Percentiles rank a stretch among this genome's conserved stretches.
These are phyloP conservation scores for Ciona savignyi DNA, from an alignment of 23 tunicate genomes.

Conservation along the genomic window DNA sequence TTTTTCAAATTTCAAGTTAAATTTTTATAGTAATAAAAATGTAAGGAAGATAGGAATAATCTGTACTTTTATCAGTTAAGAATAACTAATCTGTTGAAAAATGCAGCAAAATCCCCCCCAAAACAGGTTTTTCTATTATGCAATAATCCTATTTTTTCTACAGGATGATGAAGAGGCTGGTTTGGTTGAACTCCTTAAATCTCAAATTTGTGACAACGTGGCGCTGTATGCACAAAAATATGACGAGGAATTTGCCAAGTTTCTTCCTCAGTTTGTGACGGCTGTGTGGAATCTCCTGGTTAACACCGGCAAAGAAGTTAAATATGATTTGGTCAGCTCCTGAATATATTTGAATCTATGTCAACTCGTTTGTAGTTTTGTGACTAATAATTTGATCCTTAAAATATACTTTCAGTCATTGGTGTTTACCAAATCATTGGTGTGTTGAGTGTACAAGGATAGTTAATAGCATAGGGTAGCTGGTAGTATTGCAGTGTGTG, in stretches of 20 bases:
- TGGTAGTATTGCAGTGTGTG: too few relatives aligned
- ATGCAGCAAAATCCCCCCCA: too few relatives aligned
- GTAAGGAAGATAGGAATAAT: neutral
- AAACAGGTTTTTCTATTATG: neutral
- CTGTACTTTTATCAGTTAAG: neutral
- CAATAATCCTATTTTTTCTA: too few relatives aligned
- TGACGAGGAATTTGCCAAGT: slow-evolving; percentile 81
- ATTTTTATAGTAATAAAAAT: too few relatives aligned
- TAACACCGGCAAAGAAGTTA: slow-evolving; percentile 75
- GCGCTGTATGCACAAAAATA: slow-evolving; percentile 94
- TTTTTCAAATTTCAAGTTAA: too few relatives aligned
- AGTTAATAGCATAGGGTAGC: too few relatives aligned
- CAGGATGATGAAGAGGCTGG: slow-evolving; percentile 89
- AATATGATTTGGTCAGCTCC: slow-evolving; percentile 90
- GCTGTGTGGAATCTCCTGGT: slow-evolving; percentile 81
- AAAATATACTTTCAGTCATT: too few relatives aligned
- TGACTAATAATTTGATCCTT: too few relatives aligned
- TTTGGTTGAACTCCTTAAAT: slow-evolving; percentile 60
- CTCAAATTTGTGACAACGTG: slow-evolving; percentile 92
- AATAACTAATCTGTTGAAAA: neutral
- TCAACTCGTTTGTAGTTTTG: too few relatives aligned
- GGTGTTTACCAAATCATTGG: too few relatives aligned
- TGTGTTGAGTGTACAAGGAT: too few relatives aligned
- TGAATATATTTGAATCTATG: too few relatives aligned
- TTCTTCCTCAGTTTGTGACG: slow-evolving; percentile 75